A percentile compares a stretch with the other conserved stretches of the same genome.
Evolutionary conservation across 2,797 vertebrate species (phyloP).

Genomic region (Natrix natrix): DNA sequence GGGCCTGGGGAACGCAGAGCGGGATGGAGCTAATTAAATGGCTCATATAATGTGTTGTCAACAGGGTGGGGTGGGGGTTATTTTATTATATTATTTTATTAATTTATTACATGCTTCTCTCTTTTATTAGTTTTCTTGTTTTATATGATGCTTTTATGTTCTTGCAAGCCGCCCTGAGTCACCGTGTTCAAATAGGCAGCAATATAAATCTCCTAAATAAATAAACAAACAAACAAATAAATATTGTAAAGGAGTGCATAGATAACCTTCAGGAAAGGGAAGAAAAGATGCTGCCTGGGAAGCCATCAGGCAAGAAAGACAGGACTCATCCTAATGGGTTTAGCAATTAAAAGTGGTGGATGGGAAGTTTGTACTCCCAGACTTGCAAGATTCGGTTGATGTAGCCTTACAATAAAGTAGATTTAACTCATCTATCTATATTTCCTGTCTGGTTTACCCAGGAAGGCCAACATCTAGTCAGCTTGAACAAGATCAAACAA

Average conservation of each 20-base stretch:
- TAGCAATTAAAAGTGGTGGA: neutral
- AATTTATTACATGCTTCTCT: too few relatives aligned
- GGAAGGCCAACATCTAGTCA: neutral
- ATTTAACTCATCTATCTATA: neutral
- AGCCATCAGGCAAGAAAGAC: neutral
- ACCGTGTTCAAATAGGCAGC: too few relatives aligned
- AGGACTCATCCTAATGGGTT: neutral
- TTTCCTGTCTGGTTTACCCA: neutral
- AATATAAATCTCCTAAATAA: too few relatives aligned
- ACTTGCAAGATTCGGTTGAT: neutral
- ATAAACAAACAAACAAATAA: too few relatives aligned
- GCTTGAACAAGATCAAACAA: neutral
- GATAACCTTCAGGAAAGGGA: neutral
- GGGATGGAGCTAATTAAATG: too few relatives aligned
- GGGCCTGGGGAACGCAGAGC: too few relatives aligned
- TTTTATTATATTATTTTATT: too few relatives aligned
- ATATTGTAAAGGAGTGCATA: neutral
- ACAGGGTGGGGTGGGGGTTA: too few relatives aligned
- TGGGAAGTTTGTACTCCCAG: neutral
- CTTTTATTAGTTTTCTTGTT: too few relatives aligned
- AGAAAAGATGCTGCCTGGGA: neutral
- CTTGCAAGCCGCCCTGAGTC: too few relatives aligned
- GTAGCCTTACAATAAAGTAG: neutral
- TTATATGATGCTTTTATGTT: too few relatives aligned
- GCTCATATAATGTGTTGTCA: too few relatives aligned